A percentile compares a stretch with the other conserved stretches of the same genome.
phyloP scores from a whole-genome alignment of 53 echinoderm and acorn worm genomes.

The Apostichopus leukothele region DNA sequence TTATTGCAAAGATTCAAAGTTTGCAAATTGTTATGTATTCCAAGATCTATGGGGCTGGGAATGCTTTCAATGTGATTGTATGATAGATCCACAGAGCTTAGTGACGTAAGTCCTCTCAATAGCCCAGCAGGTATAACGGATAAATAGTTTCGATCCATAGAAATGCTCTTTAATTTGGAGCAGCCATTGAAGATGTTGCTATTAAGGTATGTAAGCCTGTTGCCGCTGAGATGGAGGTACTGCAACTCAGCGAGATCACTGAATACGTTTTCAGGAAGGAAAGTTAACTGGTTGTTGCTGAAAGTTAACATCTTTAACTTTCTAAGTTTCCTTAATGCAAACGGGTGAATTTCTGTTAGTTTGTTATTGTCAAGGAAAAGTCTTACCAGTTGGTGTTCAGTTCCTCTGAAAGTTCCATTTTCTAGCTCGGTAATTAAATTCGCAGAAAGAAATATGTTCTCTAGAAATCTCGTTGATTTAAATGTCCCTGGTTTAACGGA shows the following conservation, averaged over 20 bases:
- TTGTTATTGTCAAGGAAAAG: neutral
- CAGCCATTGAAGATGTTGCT: neutral
- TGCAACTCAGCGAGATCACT: neutral
- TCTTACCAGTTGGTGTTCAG: neutral
- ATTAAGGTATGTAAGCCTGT: neutral
- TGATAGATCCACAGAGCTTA: neutral
- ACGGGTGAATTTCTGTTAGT: neutral
- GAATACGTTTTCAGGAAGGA: neutral
- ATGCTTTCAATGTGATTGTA: neutral
- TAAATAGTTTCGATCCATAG: neutral
- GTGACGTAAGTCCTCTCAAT: neutral
- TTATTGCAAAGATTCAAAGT: neutral
- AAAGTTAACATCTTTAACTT: neutral
- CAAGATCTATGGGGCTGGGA: neutral
- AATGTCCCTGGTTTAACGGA: neutral
- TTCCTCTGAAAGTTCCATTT: slow-evolving; percentile 11
- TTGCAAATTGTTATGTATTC: neutral
- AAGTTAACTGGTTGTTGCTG: neutral
- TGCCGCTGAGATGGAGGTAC: neutral
- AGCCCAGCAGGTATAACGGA: neutral
- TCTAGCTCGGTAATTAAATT: neutral
- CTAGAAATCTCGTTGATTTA: neutral
- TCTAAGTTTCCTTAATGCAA: neutral
- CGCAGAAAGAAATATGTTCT: neutral
- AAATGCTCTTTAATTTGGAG: neutral